Evolutionary conservation across 2,797 vertebrate genomes (phyloP).

Genomic region (Hoplostethus atlanticus): DNA sequence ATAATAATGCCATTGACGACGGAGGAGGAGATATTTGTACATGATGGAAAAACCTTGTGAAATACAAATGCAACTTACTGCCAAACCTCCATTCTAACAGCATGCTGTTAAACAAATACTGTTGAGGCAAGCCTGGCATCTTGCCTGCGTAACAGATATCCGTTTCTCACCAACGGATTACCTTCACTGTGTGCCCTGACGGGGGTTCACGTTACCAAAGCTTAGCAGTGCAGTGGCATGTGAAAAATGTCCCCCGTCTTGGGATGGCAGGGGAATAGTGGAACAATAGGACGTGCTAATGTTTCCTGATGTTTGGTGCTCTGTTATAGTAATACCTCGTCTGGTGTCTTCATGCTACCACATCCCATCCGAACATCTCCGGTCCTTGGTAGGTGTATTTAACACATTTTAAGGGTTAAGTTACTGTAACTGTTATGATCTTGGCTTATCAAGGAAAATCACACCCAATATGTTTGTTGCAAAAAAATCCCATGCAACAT

Average conservation of each 20-base stretch:
- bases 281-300: conserved; percentile 46
- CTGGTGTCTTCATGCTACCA: background rate
- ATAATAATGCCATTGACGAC: too few species aligned
- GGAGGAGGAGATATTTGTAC: background rate
- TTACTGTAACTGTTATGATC: background rate
- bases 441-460: too few species aligned
- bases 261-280: conserved; percentile 22
- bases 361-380: background rate
- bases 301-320: conserved; percentile 14
- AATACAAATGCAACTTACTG: conserved; percentile 26
- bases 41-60: conserved; percentile 30
- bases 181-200: conserved; percentile 54
- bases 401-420: background rate
- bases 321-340: background rate
- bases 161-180: conserved; percentile 32
- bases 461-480: too few species aligned
- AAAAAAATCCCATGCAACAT: background rate
- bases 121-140: conserved; percentile 38
- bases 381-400: too few species aligned
- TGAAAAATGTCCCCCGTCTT: conserved; percentile 55
- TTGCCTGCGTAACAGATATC: conserved; percentile 64
- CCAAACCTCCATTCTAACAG: conserved; percentile 42
- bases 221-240: conserved; percentile 64
- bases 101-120: conserved; percentile 60
- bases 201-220: conserved; percentile 62